phyloP scores from a whole-genome alignment of 2,797 vertebrate species.

The Gymnoscopelus microlampas region DNA sequence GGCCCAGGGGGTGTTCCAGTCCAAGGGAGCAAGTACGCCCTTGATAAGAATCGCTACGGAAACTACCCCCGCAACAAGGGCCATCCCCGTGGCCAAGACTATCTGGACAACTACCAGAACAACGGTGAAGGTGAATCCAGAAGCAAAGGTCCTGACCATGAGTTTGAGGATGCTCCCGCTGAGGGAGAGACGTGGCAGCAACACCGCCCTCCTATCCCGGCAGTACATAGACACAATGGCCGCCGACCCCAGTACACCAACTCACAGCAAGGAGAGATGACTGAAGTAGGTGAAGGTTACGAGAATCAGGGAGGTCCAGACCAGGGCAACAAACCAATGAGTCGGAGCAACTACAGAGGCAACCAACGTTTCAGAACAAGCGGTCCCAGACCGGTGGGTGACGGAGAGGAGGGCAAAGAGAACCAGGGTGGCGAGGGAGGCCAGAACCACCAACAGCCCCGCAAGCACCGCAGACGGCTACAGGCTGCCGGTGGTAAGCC shows the following conservation, averaged over 20 bases:
- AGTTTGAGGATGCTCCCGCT: conserved; percentile 88
- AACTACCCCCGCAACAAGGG: conserved; percentile 94
- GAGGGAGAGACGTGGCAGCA: conserved; percentile 89
- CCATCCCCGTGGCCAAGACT: conserved; percentile 92
- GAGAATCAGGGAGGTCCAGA: conserved; percentile 94
- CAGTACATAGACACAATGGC: conserved; percentile 92
- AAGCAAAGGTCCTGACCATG: conserved; percentile 84
- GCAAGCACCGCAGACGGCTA: conserved; percentile 95
- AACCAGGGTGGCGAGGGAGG: conserved; percentile 92
- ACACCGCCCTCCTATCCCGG: conserved; percentile 90
- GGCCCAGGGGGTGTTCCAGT: conserved; percentile 97
- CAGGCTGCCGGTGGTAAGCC: conserved; percentile 90
- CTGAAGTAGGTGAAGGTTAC: conserved; percentile 92
- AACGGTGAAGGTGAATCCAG: conserved; percentile 92
- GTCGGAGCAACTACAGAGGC: conserved; percentile 98
- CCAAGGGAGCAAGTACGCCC: conserved; percentile 98
- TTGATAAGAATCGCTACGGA: conserved; percentile 97
- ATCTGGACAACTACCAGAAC: conserved; percentile 96
- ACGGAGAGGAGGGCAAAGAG: conserved; percentile 96
- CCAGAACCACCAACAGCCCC: conserved; percentile 90
- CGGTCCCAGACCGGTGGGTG: conserved; percentile 92
- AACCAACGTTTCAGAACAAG: conserved; percentile 69
- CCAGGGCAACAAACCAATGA: conserved; percentile 93
- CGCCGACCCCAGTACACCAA: conserved; percentile 93
- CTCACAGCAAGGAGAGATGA: conserved; percentile 90